Base-by-base conservation (phyloP, 2,797 vertebrate species). In the Chaetodon trifasciatus region DNA sequence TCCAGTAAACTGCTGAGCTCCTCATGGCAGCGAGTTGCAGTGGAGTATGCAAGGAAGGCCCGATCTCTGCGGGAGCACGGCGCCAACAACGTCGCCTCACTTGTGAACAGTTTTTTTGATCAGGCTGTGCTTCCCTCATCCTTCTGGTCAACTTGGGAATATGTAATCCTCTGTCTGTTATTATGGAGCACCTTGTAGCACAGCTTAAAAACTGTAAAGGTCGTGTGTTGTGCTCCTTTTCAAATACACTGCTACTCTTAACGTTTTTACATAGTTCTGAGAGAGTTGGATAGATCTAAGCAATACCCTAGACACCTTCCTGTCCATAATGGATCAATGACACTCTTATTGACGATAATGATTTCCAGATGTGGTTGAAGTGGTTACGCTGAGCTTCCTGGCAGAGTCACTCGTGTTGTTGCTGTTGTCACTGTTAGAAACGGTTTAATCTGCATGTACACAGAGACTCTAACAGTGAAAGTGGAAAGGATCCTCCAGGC, bases 261-360 rank as follows among this genome's bases (percentile, higher is more conserved):
- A 83, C 32, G 39, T 76, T 90, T 88, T 80, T 85, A 86, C 76
- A 73, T 88, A 79, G 55, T 75, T 76, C 79, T 81, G 72, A 80
- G 84, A 81, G 64, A 79, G 72, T 73, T 52, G 75, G 87, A 28
- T 88, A 82, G 86, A 88, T 84, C 83, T 53, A 91, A 94, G 92
- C 94, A 94, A 93, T 94, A 94, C 88, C 78, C 73, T 79, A 83
- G 74, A 89, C 72, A 64, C 69, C 84, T 81, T 84, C 62, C 86
- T 84, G 78, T 89, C 83, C 70, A 55, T 49, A 52, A 68, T 24
- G 74, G 81, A 75, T 79, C 71, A 19, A 63, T 58, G 28, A 77
- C 71, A 52, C 78, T 62, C 55, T 58, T 76, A 72, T 24, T 47
- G 39, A 58, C 39, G 28, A 67, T 60, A 52, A 70, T 67, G n/a